phyloP scores from a whole-genome alignment of 1,140 invertebrate genomes.

The Drosophila arawakana region DNA sequence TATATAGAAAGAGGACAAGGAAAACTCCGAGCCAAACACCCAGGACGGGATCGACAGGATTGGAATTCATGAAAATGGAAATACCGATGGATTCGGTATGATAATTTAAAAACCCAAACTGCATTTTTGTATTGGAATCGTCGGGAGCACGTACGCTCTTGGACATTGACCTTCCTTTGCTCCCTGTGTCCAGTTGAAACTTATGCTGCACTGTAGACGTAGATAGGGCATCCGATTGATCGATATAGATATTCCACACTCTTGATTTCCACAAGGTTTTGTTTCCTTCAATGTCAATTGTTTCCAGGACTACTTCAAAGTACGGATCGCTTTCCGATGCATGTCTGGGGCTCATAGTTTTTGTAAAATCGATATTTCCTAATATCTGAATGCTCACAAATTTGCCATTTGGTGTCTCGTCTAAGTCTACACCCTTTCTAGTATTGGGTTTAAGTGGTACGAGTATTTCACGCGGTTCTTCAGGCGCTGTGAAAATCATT shows the following conservation, averaged over 20 bases:
- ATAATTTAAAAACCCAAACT: background rate
- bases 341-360: background rate
- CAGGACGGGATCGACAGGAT: background rate
- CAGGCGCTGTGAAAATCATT: background rate
- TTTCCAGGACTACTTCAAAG: background rate
- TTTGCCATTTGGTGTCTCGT: background rate
- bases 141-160: background rate
- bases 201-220: background rate
- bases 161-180: background rate
- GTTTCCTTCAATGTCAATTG: background rate
- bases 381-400: background rate
- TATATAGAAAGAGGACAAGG: slow-evolving; percentile 2
- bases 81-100: background rate
- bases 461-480: background rate
- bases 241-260: background rate
- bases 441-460: slow-evolving; percentile 2
- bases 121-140: background rate
- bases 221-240: background rate
- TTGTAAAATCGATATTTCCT: slow-evolving; percentile 1
- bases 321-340: background rate
- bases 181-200: background rate
- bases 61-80: background rate
- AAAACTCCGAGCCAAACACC: slow-evolving; percentile 1
- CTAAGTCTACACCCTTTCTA: background rate
- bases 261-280: slow-evolving; percentile 2